Base-by-base conservation (phyloP, 1,140 invertebrate species). In the Drosophila malerkotliana region DNA sequence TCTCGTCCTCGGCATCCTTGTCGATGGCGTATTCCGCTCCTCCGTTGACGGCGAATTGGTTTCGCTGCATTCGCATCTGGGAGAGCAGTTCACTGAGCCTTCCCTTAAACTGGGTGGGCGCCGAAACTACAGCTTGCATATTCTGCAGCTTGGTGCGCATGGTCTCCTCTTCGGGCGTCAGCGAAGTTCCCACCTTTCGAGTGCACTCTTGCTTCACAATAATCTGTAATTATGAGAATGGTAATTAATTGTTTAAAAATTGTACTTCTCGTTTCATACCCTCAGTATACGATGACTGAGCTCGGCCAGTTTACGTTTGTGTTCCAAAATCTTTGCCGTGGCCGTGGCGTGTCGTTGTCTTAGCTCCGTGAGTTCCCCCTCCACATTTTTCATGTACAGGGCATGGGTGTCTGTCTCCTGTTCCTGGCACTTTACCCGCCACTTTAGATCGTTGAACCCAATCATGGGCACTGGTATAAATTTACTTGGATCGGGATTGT, bases 391-490 rank as follows among this genome's bases (percentile, higher is more conserved):
- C 55, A 98, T 91, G 82, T 96, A 97, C 9, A 95, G 93, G 56
- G 95, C 93, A 84, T 98, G 96, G 41, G 96, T 93, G n/a, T 94
- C 92, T 1, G 95, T 97, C 92, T 98, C 96, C 77, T 96, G 94
- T 81, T 97, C 94, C 82, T 97, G 97, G 72, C 95, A 95, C 55
- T 96, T 94, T n/a, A 97, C 94, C 32, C 98, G 94, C 91, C 95
- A 95, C 84, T 98, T 96, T 47, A 94, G 90, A 82, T 94, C 93
- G 44, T 92, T 92, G 81, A 99, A 98, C 0, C 98, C 98, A 71
- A 99, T 95, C 92, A 99, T 96, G 2, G 98, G 97, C 3, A 98
- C 96, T 0, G 98, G 98, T 80, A 99, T 96, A 57, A 98, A 97
- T 76, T 96, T 95, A 30, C 95, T 94, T 7, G 97, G 94, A 92